These are phyloP conservation scores for Drusus annulatus DNA, from an alignment of 1,140 invertebrate genomes.

Conservation along the genomic window DNA sequence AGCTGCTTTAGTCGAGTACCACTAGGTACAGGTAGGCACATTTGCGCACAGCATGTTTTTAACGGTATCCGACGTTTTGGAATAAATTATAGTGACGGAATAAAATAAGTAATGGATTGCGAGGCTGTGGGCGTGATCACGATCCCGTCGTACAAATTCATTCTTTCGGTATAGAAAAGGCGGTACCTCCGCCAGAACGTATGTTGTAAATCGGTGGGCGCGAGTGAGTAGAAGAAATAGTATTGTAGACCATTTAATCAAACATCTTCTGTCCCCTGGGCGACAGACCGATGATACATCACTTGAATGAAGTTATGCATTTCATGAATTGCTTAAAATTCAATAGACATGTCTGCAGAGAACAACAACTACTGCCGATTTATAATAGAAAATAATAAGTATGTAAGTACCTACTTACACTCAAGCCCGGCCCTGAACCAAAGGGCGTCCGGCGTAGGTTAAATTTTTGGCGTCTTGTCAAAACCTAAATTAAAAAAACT, in stretches of 20 bases:
- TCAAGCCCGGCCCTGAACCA: no score
- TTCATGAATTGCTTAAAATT: neutral
- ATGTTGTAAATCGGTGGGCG: neutral
- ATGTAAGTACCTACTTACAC: no score
- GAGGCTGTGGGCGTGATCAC: slow-evolving; percentile 6
- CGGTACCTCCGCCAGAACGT: neutral
- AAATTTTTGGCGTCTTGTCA: no score
- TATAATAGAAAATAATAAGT: no score
- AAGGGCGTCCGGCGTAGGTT: no score
- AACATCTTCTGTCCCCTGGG: neutral
- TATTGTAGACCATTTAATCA: neutral
- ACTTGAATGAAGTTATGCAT: neutral
- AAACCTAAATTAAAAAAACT: no score
- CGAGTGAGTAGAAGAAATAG: neutral
- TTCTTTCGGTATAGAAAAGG: neutral
- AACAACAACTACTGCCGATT: neutral
- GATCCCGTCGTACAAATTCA: neutral
- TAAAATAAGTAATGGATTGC: slow-evolving; percentile 24
- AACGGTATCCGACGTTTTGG: slow-evolving; percentile 35
- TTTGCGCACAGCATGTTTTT: slow-evolving; percentile 3
- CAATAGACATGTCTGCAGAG: neutral
- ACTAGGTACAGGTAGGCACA: neutral
- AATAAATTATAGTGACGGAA: slow-evolving; percentile 39
- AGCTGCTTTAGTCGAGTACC: slow-evolving; percentile 8
- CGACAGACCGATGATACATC: neutral